Conservation (phyloP, 1,140 invertebrate genomes). For the Periplaneta americana region DNA sequence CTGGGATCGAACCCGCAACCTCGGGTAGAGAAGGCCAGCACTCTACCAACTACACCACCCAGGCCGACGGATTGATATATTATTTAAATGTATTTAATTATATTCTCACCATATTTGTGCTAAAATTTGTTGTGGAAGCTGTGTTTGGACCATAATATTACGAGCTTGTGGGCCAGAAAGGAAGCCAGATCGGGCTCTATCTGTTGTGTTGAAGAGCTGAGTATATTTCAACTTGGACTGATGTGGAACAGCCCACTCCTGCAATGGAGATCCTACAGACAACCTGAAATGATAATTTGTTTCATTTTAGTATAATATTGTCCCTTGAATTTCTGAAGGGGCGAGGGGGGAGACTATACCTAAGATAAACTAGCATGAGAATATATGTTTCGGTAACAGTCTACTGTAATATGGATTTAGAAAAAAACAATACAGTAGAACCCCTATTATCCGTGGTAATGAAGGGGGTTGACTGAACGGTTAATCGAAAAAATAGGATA, state of each 20-base stretch:
- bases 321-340: not conserved
- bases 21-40: no score
- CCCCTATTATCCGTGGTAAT: no score
- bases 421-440: no score
- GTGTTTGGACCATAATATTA: slow-evolving; percentile 89
- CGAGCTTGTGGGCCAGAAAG: slow-evolving; percentile 89
- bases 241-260: slow-evolving; percentile 86
- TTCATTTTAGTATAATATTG: no score
- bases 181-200: slow-evolving; percentile 78
- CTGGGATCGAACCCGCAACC: no score
- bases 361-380: not conserved
- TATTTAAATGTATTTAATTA: no score
- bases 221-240: slow-evolving; percentile 89
- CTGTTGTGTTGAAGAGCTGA: slow-evolving; percentile 90
- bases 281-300: not conserved
- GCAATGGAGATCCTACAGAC: slow-evolving; percentile 32
- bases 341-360: not conserved
- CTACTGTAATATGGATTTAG: no score
- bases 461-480: no score
- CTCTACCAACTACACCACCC: no score
- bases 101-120: slow-evolving; percentile 86
- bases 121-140: slow-evolving; percentile 80
- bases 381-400: no score
- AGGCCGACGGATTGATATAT: no score
- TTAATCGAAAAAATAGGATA: no score